Percentiles rank a stretch among this genome's conserved stretches.
These are phyloP conservation scores for Xestobium rufovillosum DNA, from an alignment of 2,888 invertebrate species.

Conservation along the genomic window DNA sequence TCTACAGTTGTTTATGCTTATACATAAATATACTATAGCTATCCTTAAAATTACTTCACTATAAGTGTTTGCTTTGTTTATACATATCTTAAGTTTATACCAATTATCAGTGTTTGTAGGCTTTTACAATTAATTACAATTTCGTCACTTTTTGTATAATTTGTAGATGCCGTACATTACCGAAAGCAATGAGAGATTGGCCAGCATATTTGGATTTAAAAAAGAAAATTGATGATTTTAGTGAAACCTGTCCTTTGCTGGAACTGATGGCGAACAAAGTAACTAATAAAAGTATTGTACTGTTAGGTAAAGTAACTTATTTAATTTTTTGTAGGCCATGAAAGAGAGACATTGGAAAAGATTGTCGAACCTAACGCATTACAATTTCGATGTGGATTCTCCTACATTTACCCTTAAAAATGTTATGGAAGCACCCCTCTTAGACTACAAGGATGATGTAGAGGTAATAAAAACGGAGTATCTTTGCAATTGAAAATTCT, in stretches of 20 bases:
- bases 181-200: conserved; percentile 81
- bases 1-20: too few relatives aligned
- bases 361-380: conserved; percentile 51
- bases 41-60: too few relatives aligned
- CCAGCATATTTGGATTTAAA: conserved; percentile 79
- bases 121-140: conserved; percentile 6
- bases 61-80: too few relatives aligned
- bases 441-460: conserved; percentile 78
- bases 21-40: too few relatives aligned
- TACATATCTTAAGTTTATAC: not conserved
- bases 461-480: conserved; percentile 53
- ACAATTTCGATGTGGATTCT: conserved; percentile 70
- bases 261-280: conserved; percentile 82
- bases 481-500: conserved; percentile 3
- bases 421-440: conserved; percentile 77
- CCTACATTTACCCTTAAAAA: conserved; percentile 71
- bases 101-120: not conserved
- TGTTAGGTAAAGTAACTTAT: not conserved
- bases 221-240: conserved; percentile 85
- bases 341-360: conserved; percentile 48
- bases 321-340: conserved; percentile 44
- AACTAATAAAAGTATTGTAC: conserved; percentile 3
- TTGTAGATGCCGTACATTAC: conserved; percentile 69
- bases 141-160: conserved; percentile 6
- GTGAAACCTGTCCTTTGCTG: conserved; percentile 75